These are phyloP conservation scores for Gavialis gangeticus DNA, from an alignment of 2,113 vertebrate genomes.

Conservation along the genomic window DNA sequence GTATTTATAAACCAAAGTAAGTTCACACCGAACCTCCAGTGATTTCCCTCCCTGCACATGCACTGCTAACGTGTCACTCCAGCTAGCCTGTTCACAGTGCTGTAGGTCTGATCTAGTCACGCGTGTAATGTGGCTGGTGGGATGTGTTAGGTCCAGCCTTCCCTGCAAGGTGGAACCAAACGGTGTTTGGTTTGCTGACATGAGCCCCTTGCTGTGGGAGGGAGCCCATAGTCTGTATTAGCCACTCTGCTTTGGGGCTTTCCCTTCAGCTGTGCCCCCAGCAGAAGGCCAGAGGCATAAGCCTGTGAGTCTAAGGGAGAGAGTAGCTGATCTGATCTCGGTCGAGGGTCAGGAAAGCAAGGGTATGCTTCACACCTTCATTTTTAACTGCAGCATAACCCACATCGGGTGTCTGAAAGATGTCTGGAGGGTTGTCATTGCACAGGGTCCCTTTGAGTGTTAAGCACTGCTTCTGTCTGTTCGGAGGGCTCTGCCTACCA, in stretches of 20 bases:
- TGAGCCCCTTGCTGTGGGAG: accelerated
- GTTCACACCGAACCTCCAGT: too few relatives aligned
- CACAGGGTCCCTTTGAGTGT: accelerated
- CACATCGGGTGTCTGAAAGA: accelerated
- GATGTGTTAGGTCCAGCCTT: too few relatives aligned
- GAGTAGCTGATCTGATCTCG: accelerated
- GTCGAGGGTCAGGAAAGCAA: accelerated
- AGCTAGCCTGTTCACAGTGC: too few relatives aligned
- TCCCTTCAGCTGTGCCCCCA: accelerated
- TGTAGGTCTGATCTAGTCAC: too few relatives aligned
- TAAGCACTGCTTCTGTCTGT: accelerated
- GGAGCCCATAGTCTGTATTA: accelerated
- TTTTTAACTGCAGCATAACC: accelerated
- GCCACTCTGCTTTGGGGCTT: accelerated
- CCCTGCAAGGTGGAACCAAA: accelerated
- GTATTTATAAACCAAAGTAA: too few relatives aligned
- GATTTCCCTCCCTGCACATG: too few relatives aligned
- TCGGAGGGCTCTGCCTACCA: accelerated
- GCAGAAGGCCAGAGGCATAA: neutral
- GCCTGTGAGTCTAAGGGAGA: accelerated
- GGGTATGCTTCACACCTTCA: accelerated
- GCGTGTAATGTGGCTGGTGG: too few relatives aligned
- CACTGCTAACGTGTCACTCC: too few relatives aligned
- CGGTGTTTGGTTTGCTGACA: accelerated
- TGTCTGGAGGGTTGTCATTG: accelerated